Base-by-base conservation (phyloP, 2,113 vertebrate genomes). In the Callaeas wilsoni region DNA sequence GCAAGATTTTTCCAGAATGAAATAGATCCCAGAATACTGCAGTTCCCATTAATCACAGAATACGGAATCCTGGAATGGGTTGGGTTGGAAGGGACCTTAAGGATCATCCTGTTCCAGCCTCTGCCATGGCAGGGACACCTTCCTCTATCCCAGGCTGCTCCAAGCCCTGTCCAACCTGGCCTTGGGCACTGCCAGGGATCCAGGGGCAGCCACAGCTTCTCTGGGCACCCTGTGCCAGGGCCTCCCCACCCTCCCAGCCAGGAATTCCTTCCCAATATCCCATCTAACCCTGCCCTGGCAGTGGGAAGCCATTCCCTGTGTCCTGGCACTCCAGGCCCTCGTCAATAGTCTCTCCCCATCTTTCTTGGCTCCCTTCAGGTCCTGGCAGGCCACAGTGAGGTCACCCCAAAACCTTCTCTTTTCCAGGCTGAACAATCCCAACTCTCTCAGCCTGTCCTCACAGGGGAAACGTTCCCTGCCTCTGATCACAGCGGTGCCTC, bases 201-300 rank as follows among this genome's bases (percentile, higher is more conserved):
- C 85, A 87, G 59, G 50, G 41, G 27, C 37, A 69, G 53, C 53
- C 46, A 1, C 83, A 60, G 55, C 79, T 30, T 2, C 37, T 70
- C 46, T 49, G 46, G 67, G 32, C 10, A 52, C 9, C 6, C 63
- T 37, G 33, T 37, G 7, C 53, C 71, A 86, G 44, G 7, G 9
- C 33, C 37, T 53, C 0, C 17, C 19, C 60, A 47, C 12, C 21
- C 21, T 42, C 3, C 1, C 17, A 42, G 37, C 3, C 4, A n/a
- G 6, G 3, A 52, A 67, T 49, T 49, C 20, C 30, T 20, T 6
- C 62, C 62, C 62, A 42, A 4, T 6, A 4, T 50, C 32, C 42
- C 26, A 44, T 8, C 67, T 0, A 15, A 0, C 16, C 35, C 35
- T 35, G 64, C 32, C 32, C 59, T 73, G 67, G 14, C 26, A 56